These are phyloP conservation scores for Rynchops niger DNA, from an alignment of 2,113 vertebrate species.

Conservation along the genomic window DNA sequence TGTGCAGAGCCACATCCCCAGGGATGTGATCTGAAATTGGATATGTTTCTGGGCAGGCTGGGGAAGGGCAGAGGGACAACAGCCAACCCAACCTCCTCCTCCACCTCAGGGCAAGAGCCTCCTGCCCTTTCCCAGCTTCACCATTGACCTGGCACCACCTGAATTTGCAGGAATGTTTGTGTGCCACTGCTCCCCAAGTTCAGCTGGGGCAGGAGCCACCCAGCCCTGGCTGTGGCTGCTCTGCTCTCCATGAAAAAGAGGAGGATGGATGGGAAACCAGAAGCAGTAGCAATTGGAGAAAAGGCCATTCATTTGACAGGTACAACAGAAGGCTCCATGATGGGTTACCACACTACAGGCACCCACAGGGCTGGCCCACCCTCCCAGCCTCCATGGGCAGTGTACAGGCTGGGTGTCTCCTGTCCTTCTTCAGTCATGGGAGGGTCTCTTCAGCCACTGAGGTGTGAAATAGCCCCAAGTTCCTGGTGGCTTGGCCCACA, in stretches of 20 bases:
- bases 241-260: background rate
- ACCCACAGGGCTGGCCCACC: background rate
- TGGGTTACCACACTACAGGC: background rate
- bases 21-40: background rate
- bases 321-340: accelerated
- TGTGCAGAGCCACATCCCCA: background rate
- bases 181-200: background rate
- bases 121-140: background rate
- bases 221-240: background rate
- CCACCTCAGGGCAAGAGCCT: background rate
- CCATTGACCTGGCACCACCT: background rate
- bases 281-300: background rate
- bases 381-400: background rate
- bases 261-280: background rate
- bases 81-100: background rate
- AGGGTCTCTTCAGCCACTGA: background rate
- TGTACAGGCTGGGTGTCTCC: background rate
- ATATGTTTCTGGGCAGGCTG: background rate
- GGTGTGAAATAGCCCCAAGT: background rate
- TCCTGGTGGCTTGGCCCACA: background rate
- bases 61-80: background rate
- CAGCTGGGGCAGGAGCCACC: background rate
- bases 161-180: background rate
- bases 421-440: background rate
- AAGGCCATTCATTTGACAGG: background rate